phyloP scores from a whole-genome alignment of 2,888 invertebrate genomes.

The Anorthoa munda region DNA sequence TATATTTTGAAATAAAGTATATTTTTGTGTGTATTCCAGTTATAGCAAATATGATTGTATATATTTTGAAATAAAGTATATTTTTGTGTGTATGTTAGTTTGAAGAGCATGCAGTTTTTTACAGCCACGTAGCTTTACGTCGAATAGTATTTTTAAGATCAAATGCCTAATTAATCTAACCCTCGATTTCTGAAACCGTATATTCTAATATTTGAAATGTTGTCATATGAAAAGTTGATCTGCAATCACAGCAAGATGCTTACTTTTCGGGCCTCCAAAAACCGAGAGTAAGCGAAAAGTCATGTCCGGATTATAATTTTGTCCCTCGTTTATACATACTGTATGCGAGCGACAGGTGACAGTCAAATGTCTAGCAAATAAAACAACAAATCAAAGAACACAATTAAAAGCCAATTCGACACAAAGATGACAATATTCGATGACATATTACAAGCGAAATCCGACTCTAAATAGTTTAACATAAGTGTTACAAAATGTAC shows the following conservation, averaged over 20 bases:
- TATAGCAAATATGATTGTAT: constrained; percentile 26
- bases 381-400: constrained; percentile 31
- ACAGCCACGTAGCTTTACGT: neutral
- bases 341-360: constrained; percentile 2
- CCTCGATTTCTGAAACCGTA: neutral
- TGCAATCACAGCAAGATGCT: neutral
- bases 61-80: constrained; percentile 30
- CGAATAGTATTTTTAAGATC: neutral
- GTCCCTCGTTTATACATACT: constrained; percentile 10
- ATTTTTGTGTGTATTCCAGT: too few species aligned
- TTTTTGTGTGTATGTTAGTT: constrained; percentile 14
- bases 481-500: constrained; percentile 73
- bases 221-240: neutral
- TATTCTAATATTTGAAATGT: neutral
- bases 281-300: neutral
- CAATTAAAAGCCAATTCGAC: constrained; percentile 22
- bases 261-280: neutral
- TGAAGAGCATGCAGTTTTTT: neutral
- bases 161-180: neutral
- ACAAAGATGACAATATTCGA: constrained; percentile 10
- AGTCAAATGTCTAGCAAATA: neutral
- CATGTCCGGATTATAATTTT: neutral
- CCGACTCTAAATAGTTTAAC: constrained; percentile 54
- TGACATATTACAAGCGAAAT: constrained; percentile 53
- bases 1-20: too few species aligned